Conservation (phyloP, 2,888 invertebrate genomes). For the Nowickia ferox region DNA sequence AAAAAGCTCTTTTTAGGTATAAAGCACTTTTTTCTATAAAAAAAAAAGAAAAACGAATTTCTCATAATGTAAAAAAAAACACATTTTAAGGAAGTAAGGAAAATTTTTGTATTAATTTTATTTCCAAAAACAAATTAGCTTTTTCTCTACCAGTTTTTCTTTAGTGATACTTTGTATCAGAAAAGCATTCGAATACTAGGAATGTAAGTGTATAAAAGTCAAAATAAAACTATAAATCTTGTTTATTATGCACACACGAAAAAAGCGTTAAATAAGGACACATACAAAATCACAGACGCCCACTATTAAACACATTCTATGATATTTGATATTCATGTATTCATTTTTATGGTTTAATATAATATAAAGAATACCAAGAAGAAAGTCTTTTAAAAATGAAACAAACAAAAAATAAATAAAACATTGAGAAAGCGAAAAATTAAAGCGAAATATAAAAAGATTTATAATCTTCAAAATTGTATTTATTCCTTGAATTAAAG, state of each 20-base stretch:
- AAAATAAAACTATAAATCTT: background rate
- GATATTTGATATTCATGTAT: background rate
- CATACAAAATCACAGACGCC: background rate
- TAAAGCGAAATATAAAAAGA: background rate
- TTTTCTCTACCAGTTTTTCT: no score
- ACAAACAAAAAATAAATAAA: slow-evolving; percentile 13
- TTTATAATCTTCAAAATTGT: slow-evolving; percentile 16
- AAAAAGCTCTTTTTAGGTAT: no score
- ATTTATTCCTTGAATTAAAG: background rate
- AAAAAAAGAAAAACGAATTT: no score
- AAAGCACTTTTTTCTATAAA: no score
- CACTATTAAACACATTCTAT: background rate
- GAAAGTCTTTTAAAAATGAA: background rate
- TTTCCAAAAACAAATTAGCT: no score
- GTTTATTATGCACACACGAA: background rate
- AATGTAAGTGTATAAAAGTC: background rate
- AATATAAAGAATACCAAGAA: background rate
- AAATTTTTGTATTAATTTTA: no score
- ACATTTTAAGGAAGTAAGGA: no score
- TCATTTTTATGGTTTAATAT: background rate
- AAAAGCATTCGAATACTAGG: no score
- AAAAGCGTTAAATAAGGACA: background rate
- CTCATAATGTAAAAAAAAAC: no score
- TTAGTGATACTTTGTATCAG: no score
- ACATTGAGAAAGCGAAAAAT: background rate